Percentiles rank a stretch among this genome's conserved stretches.
phyloP scores from a whole-genome alignment of 2,888 invertebrate genomes.

The Crioceris asparagi region DNA sequence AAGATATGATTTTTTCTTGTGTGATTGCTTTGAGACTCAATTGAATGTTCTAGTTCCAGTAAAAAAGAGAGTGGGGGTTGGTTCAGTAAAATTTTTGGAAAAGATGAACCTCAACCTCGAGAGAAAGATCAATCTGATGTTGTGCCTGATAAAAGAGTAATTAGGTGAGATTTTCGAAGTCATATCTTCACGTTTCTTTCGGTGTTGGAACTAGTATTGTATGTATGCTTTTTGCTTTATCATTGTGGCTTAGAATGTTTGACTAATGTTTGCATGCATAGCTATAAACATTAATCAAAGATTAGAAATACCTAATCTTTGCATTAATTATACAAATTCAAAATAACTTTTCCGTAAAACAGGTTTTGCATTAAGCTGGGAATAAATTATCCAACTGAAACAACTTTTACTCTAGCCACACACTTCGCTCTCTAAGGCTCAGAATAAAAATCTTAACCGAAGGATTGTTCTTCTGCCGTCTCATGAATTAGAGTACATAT shows the following conservation, averaged over 20 bases:
- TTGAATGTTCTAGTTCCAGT: slow-evolving; percentile 23
- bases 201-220: slow-evolving; percentile 1
- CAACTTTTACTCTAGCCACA: too few species aligned
- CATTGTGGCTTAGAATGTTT: not conserved
- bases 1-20: slow-evolving; percentile 24
- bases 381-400: too few species aligned
- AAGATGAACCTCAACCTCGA: slow-evolving; percentile 26
- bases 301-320: too few species aligned
- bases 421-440: too few species aligned
- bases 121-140: slow-evolving; percentile 30
- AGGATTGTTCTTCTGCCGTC: too few species aligned
- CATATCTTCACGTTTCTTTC: slow-evolving; percentile 23
- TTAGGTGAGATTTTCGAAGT: slow-evolving; percentile 35
- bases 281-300: too few species aligned
- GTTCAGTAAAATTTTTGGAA: slow-evolving; percentile 53
- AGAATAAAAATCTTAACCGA: too few species aligned
- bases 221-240: not conserved
- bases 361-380: too few species aligned
- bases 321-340: too few species aligned
- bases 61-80: slow-evolving; percentile 36
- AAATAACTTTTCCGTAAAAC: too few species aligned
- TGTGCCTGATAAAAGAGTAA: slow-evolving; percentile 29
- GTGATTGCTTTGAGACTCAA: not conserved
- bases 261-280: too few species aligned
- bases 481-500: too few species aligned